phyloP scores from a whole-genome alignment of 1,140 invertebrate genomes.

The Macrobrachium rosenbergii region DNA sequence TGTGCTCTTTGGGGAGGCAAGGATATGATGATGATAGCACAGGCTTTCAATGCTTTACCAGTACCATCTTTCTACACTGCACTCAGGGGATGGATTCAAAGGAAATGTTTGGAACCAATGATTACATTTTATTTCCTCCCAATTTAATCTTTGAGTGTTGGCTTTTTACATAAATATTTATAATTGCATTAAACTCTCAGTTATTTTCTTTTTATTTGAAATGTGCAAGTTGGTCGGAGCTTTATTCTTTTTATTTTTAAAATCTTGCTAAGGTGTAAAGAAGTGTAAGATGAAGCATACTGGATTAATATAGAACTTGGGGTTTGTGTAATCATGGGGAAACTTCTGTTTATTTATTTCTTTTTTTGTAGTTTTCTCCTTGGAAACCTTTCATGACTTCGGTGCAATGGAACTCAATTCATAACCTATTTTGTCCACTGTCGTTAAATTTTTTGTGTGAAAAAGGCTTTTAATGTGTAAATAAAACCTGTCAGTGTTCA shows the following conservation, averaged over 20 bases:
- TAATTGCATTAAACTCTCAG: no score
- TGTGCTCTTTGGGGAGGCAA: constrained; percentile 38
- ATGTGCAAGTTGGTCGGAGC: constrained; percentile 27
- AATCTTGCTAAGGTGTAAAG: no score
- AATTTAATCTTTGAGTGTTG: constrained; percentile 37
- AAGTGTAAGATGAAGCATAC: no score
- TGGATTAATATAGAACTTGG: no score
- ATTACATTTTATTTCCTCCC: constrained; percentile 31
- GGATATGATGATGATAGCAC: constrained; percentile 27
- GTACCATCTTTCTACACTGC: constrained; percentile 46
- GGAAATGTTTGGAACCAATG: constrained; percentile 42
- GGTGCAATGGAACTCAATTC: constrained; percentile 46
- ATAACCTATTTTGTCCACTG: constrained; percentile 48
- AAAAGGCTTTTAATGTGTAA: constrained; percentile 7
- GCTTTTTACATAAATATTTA: background rate
- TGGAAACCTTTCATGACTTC: constrained; percentile 37
- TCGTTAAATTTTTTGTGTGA: background rate
- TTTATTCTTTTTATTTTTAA: background rate
- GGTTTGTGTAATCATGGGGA: no score
- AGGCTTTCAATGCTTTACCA: constrained; percentile 34
- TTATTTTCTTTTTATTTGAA: no score
- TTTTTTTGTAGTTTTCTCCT: background rate
- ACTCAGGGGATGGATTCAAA: constrained; percentile 55
- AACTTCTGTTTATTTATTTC: no score
- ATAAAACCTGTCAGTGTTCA: constrained; percentile 2